Evolutionary conservation across 2,113 vertebrate genomes (phyloP).

Genomic region (Limnothrissa miodon): DNA sequence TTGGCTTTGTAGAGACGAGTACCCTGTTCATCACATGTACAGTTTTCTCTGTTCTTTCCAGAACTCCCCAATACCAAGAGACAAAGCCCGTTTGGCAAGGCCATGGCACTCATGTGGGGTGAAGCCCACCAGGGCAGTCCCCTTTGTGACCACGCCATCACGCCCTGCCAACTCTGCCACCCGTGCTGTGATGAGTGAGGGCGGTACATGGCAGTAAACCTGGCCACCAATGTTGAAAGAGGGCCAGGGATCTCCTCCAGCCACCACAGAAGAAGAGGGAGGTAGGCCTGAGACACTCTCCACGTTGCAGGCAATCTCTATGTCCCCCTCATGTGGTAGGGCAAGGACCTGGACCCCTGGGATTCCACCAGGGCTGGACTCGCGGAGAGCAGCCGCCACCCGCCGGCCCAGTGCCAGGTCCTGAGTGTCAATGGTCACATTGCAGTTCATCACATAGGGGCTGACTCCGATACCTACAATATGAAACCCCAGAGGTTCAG

Average conservation of each 20-base stretch:
- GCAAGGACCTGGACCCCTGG: conserved; percentile 71
- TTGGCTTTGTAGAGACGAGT: neutral
- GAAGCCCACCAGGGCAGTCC: conserved; percentile 70
- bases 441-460: conserved; percentile 76
- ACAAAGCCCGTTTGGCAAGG: conserved; percentile 65
- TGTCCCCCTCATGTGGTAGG: conserved; percentile 66
- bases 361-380: conserved; percentile 59
- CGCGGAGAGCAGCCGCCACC: conserved; percentile 60
- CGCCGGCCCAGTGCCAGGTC: conserved; percentile 61
- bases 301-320: conserved; percentile 73
- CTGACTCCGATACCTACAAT: conserved; percentile 67
- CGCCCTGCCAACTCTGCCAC: conserved; percentile 62
- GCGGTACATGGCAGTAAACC: conserved; percentile 60
- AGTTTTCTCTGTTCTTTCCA: conserved; percentile 63
- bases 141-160: conserved; percentile 53
- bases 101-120: conserved; percentile 64
- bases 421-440: conserved; percentile 69
- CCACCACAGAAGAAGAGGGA: neutral
- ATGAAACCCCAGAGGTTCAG: conserved; percentile 10
- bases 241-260: conserved; percentile 43
- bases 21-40: conserved; percentile 58
- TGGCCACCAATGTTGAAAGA: conserved; percentile 56
- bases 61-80: conserved; percentile 64
- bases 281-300: conserved; percentile 61
- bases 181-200: conserved; percentile 57